These are phyloP conservation scores for Pao palembangensis DNA, from an alignment of 2,113 vertebrate genomes.

Conservation along the genomic window DNA sequence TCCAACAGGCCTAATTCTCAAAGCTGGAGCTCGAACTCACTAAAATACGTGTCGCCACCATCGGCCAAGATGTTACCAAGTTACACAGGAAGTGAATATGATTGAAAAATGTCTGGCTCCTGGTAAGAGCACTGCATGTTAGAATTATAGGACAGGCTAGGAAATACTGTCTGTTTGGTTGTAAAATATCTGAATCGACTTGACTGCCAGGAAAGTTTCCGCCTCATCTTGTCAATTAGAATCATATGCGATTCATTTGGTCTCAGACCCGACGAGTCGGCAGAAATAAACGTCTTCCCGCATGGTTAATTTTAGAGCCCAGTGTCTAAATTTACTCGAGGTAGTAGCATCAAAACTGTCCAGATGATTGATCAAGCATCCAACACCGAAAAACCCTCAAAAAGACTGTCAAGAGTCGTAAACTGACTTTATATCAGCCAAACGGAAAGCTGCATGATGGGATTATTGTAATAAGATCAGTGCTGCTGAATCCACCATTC, in stretches of 20 bases:
- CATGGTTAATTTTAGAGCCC: constrained; percentile 8
- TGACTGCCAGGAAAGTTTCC: constrained; percentile 8
- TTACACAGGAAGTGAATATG: too few relatives aligned
- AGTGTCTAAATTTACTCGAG: background rate
- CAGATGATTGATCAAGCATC: constrained; percentile 16
- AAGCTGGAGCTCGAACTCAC: background rate
- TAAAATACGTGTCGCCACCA: too few relatives aligned
- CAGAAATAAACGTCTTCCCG: constrained; percentile 10
- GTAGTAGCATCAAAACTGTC: constrained; percentile 3
- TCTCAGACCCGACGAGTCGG: constrained; percentile 12
- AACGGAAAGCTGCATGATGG: constrained; percentile 28
- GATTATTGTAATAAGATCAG: constrained; percentile 41
- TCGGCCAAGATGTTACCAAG: background rate
- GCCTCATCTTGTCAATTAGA: constrained; percentile 27
- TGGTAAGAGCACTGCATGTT: too few relatives aligned
- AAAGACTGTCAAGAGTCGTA: constrained; percentile 23
- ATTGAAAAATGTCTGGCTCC: too few relatives aligned
- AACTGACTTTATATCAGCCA: constrained; percentile 30
- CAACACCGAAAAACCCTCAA: constrained; percentile 11
- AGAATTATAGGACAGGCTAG: background rate
- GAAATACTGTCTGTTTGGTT: too few relatives aligned
- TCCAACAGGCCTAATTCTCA: background rate
- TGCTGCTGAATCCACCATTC: background rate
- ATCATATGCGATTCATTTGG: constrained; percentile 23
- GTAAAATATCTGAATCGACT: too few relatives aligned